Percentiles rank a stretch among this genome's conserved stretches.
These are phyloP conservation scores for Scelioninae gen. 1 DNA, from an alignment of 2,888 invertebrate species.

Conservation along the genomic window DNA sequence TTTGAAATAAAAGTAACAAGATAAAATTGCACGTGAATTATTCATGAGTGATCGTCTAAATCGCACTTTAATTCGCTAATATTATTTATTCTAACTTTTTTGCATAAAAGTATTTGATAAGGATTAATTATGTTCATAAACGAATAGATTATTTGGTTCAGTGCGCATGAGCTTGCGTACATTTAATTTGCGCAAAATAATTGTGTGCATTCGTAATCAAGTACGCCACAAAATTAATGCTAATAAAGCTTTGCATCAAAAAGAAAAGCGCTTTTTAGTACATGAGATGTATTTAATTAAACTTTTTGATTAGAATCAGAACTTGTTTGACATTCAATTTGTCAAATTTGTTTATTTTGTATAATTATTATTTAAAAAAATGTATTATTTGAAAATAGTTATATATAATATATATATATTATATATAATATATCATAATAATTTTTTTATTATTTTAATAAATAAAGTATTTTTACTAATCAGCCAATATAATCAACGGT, in stretches of 20 bases:
- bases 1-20: slow-evolving; percentile 37
- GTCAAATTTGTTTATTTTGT: no score
- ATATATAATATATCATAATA: no score
- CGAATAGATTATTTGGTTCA: slow-evolving; percentile 18
- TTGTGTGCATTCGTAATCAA: slow-evolving; percentile 13
- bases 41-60: slow-evolving; percentile 33
- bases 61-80: slow-evolving; percentile 22
- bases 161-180: neutral
- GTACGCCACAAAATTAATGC: slow-evolving; percentile 10
- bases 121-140: slow-evolving; percentile 23
- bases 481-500: no score
- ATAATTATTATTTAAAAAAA: no score
- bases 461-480: no score
- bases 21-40: slow-evolving; percentile 31
- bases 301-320: neutral
- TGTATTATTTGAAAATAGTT: no score
- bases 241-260: slow-evolving; percentile 13
- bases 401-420: no score
- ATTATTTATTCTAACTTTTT: slow-evolving; percentile 32
- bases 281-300: neutral
- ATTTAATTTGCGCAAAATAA: slow-evolving; percentile 33
- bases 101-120: slow-evolving; percentile 18
- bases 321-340: no score
- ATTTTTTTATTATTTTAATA: no score
- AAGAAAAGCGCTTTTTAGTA: slow-evolving; percentile 8